Evolutionary conservation across 1,140 invertebrate species (phyloP).

Genomic region (Drosophila watanabei): DNA sequence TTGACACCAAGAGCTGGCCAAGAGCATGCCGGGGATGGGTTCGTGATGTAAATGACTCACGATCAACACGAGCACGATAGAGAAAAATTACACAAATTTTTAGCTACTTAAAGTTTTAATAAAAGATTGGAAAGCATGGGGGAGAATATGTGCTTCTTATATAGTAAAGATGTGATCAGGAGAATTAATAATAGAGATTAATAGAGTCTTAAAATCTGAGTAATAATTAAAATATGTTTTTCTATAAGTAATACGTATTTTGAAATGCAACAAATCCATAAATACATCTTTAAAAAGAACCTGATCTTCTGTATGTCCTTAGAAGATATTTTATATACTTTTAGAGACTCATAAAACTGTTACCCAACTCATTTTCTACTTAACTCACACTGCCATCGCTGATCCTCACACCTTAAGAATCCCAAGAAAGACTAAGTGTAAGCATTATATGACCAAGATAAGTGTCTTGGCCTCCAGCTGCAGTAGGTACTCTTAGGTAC

Average conservation of each 20-base stretch:
- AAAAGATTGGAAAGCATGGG: no score
- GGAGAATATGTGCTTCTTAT: neutral
- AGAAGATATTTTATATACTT: no score
- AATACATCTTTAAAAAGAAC: no score
- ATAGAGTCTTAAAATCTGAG: no score
- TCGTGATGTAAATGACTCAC: constrained; percentile 40
- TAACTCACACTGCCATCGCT: constrained; percentile 19
- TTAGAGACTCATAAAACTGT: neutral
- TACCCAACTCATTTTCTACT: neutral
- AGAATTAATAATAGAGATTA: neutral
- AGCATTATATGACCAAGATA: constrained; percentile 77
- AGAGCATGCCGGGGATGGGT: constrained; percentile 20
- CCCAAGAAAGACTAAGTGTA: constrained; percentile 58
- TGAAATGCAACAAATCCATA: no score
- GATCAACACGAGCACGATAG: neutral
- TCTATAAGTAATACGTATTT: no score
- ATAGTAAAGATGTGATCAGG: neutral
- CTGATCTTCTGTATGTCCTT: no score
- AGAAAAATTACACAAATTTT: neutral
- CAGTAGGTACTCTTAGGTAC: neutral
- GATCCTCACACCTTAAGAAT: neutral
- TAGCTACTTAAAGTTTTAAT: no score
- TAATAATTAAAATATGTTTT: no score
- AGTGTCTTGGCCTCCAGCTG: constrained; percentile 40
- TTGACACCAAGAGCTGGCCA: constrained; percentile 58